Percentiles rank a stretch among this genome's conserved stretches.
phyloP scores from a whole-genome alignment of 2,797 vertebrate genomes.

The Hydrocynus forskahlii region DNA sequence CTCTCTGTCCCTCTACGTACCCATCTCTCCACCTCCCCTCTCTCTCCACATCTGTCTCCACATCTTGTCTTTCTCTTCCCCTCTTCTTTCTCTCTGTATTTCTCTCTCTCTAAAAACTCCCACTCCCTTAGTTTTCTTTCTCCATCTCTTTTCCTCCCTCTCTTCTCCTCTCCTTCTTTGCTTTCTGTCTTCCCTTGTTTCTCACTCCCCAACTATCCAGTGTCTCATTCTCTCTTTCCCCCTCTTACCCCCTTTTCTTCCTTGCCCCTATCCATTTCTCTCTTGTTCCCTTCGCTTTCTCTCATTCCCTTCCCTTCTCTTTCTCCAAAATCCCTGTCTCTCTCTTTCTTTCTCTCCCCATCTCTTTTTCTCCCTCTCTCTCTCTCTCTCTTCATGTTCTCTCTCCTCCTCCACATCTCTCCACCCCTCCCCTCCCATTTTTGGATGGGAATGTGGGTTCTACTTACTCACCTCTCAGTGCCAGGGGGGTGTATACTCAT shows the following conservation, averaged over 20 bases:
- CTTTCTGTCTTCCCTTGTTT: not conserved
- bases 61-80: not conserved
- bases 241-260: not conserved
- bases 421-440: slow-evolving; percentile 9
- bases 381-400: not conserved
- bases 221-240: not conserved
- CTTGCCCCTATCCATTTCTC: not conserved
- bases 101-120: not conserved
- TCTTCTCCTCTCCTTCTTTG: not conserved
- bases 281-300: too few relatives aligned
- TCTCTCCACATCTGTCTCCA: not conserved
- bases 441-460: slow-evolving; percentile 28
- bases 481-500: slow-evolving; percentile 50
- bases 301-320: not conserved
- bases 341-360: not conserved
- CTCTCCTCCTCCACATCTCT: not conserved
- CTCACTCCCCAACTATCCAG: not conserved
- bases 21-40: not conserved
- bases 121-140: slow-evolving; percentile 17
- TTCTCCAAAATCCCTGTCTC: too few relatives aligned
- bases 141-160: slow-evolving; percentile 38
- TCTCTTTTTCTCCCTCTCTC: not conserved
- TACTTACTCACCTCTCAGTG: slow-evolving; percentile 45
- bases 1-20: not conserved
- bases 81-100: too few relatives aligned